A percentile compares a stretch with the other conserved stretches of the same genome.
Evolutionary conservation across 2,888 invertebrate genomes (phyloP).

Genomic region (Therioaphis trifolii): DNA sequence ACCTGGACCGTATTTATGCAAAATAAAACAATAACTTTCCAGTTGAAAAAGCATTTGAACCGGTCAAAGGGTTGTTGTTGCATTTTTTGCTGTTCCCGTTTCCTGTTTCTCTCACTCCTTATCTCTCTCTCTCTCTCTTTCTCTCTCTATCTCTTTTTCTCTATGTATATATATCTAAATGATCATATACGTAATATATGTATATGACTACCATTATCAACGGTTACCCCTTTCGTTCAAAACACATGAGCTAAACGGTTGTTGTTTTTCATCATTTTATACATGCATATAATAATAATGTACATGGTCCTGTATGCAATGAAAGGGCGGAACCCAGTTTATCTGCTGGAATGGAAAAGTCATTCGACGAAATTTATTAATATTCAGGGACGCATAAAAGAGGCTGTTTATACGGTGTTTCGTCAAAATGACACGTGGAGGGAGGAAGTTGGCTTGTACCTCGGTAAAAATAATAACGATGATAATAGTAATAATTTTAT

Average conservation of each 20-base stretch:
- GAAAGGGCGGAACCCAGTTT: conserved; percentile 52
- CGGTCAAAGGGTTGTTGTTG: conserved; percentile 61
- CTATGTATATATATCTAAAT: neutral
- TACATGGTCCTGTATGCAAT: conserved; percentile 12
- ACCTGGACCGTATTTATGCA: conserved; percentile 62
- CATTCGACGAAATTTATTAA: conserved; percentile 55
- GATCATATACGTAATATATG: neutral
- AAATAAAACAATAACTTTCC: conserved; percentile 63
- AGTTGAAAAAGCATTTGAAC: conserved; percentile 60
- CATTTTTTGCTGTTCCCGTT: conserved; percentile 34
- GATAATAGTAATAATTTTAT: conserved; percentile 13
- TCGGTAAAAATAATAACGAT: neutral
- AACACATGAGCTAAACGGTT: conserved; percentile 58
- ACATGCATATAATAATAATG: conserved; percentile 1
- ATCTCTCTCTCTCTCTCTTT: neutral
- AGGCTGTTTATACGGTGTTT: conserved; percentile 54
- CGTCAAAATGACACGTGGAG: conserved; percentile 39
- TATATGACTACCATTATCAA: conserved; percentile 49
- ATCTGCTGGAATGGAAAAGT: conserved; percentile 62
- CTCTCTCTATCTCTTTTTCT: neutral
- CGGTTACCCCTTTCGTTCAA: conserved; percentile 56
- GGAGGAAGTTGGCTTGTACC: neutral
- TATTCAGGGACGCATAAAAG: conserved; percentile 56
- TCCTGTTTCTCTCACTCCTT: neutral
- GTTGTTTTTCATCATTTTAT: conserved; percentile 60